Conservation (phyloP, 2,797 vertebrate genomes). For the Cyprinella venusta region DNA sequence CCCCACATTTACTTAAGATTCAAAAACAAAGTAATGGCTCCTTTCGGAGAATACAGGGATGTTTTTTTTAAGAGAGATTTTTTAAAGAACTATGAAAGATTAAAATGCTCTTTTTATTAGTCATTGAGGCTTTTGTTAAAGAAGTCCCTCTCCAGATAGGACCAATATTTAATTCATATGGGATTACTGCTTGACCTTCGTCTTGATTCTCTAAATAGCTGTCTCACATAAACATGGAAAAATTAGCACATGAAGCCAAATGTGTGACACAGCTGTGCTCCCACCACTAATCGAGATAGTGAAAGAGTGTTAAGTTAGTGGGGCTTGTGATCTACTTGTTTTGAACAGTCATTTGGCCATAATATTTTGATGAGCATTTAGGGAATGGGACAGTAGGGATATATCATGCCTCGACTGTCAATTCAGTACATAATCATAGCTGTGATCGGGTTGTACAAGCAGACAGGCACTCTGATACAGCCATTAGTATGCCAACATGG, state of each 20-base stretch:
- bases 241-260: constrained; percentile 5
- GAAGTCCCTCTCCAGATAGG: not conserved
- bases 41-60: not conserved
- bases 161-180: constrained; percentile 1
- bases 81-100: not conserved
- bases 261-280: constrained; percentile 55
- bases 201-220: constrained; percentile 16
- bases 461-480: constrained; percentile 5
- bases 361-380: constrained; percentile 28
- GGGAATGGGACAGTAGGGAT: not conserved
- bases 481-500: constrained; percentile 25
- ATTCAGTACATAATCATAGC: constrained; percentile 33
- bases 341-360: not conserved
- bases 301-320: not conserved
- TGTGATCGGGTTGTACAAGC: constrained; percentile 4
- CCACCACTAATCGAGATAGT: constrained; percentile 5
- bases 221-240: not conserved
- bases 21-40: constrained; percentile 20
- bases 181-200: not conserved
- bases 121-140: not conserved
- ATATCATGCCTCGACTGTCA: constrained; percentile 17
- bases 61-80: not conserved
- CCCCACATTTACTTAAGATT: not conserved
- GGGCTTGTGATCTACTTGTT: not conserved
- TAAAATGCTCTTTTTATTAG: not conserved